A percentile compares a stretch with the other conserved stretches of the same genome.
phyloP scores from a whole-genome alignment of 2,888 invertebrate genomes.

The Xestia c-nigrum region DNA sequence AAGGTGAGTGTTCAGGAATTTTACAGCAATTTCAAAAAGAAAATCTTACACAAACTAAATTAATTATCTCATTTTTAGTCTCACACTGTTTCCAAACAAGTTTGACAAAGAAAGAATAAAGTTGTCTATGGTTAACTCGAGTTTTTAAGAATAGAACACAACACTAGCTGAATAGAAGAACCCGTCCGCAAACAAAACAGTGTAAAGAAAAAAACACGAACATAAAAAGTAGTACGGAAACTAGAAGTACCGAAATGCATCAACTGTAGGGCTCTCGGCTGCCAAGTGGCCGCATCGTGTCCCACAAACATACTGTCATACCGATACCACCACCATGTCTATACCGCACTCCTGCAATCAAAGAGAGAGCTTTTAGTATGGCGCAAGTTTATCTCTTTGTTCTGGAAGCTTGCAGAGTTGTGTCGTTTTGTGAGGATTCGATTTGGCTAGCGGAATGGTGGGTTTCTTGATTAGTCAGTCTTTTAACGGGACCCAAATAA shows the following conservation, averaged over 20 bases:
- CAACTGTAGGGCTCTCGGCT: constrained; percentile 76
- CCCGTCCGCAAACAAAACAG: constrained; percentile 33
- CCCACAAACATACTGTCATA: constrained; percentile 69
- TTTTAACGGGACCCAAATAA: too few species aligned
- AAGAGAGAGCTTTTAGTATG: constrained; percentile 83
- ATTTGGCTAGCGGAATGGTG: constrained; percentile 37
- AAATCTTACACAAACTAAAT: background rate
- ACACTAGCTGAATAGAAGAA: constrained; percentile 34
- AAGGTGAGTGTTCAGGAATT: background rate
- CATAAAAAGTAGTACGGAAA: constrained; percentile 69
- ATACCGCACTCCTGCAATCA: constrained; percentile 80
- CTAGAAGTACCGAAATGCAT: constrained; percentile 80
- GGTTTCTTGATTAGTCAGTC: too few species aligned
- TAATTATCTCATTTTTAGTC: background rate
- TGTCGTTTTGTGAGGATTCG: constrained; percentile 42
- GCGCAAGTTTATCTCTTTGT: constrained; percentile 75
- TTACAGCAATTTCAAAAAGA: background rate
- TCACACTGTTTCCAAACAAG: background rate
- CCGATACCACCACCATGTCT: constrained; percentile 45
- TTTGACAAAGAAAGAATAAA: background rate
- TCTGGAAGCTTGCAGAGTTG: constrained; percentile 46
- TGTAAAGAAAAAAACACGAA: constrained; percentile 57
- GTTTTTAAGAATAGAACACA: constrained; percentile 29
- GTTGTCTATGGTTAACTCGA: background rate
- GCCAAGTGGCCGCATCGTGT: constrained; percentile 73